Evolutionary conservation across 2,113 vertebrate species (phyloP).

Genomic region (Xyliphius kryptos): DNA sequence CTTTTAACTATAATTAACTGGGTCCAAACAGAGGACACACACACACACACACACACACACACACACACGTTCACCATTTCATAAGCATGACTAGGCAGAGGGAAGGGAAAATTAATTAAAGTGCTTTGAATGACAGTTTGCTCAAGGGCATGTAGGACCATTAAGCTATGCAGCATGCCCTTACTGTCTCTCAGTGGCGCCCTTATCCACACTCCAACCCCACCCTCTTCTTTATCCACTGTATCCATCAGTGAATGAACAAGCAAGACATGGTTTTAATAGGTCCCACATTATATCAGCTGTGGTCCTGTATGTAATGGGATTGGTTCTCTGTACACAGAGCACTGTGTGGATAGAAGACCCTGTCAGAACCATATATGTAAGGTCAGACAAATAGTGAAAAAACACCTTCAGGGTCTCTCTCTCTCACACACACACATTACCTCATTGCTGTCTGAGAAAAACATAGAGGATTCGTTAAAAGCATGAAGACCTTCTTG

Average conservation of each 20-base stretch:
- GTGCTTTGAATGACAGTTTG: conserved; percentile 66
- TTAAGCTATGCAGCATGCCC: too few species aligned
- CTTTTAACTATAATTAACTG: too few species aligned
- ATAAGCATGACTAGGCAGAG: conserved; percentile 41
- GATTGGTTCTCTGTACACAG: conserved; percentile 56
- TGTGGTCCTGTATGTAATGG: conserved; percentile 48
- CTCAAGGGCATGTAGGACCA: conserved; percentile 62
- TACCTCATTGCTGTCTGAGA: conserved; percentile 6
- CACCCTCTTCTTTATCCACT: conserved; percentile 47
- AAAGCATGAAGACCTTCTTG: not conserved
- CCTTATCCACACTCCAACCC: conserved; percentile 17
- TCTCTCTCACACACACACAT: conserved; percentile 44
- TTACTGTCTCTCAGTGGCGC: conserved; percentile 36
- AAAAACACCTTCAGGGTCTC: conserved; percentile 53
- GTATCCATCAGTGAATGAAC: conserved; percentile 58
- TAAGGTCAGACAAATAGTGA: conserved; percentile 56
- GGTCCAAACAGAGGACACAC: conserved; percentile 26
- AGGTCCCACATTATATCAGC: too few species aligned
- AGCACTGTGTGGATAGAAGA: conserved; percentile 47
- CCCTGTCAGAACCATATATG: conserved; percentile 30
- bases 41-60: conserved; percentile 37
- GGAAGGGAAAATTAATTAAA: conserved; percentile 64
- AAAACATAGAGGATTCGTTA: conserved; percentile 10
- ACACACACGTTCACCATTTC: conserved; percentile 40
- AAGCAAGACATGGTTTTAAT: conserved; percentile 61